These are phyloP conservation scores for Tragelaphus imberbis DNA, from an alignment of 2,113 vertebrate genomes.

Conservation along the genomic window DNA sequence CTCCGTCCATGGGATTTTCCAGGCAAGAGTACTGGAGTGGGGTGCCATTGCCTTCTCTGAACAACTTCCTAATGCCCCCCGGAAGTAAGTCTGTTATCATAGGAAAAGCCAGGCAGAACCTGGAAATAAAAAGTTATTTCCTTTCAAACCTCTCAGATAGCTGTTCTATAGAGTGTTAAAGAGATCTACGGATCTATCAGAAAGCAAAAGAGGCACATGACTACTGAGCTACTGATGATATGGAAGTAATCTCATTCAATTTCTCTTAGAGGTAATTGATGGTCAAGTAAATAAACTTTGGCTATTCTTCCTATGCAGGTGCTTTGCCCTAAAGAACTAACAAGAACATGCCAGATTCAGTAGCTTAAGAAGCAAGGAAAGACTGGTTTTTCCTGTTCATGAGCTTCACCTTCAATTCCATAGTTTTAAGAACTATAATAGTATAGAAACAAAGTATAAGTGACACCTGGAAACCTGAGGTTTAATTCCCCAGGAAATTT, in stretches of 20 bases:
- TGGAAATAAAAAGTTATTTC: background rate
- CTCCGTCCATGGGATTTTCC: too few species aligned
- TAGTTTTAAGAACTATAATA: background rate
- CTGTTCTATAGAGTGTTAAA: background rate
- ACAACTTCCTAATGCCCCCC: background rate
- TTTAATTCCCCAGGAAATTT: background rate
- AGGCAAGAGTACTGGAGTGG: too few species aligned
- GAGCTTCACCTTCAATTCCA: background rate
- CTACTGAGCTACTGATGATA: background rate
- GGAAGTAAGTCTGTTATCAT: background rate
- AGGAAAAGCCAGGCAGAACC: background rate
- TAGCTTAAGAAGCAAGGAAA: background rate
- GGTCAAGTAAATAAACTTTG: background rate
- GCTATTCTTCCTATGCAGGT: background rate
- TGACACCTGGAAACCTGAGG: background rate
- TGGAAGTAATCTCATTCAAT: background rate
- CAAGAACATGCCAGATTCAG: background rate
- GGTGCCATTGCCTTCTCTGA: too few species aligned
- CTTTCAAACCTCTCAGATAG: background rate
- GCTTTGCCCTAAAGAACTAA: background rate
- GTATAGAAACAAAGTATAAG: background rate
- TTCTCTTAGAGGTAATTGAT: background rate
- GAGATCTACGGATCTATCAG: background rate
- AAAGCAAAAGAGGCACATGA: background rate
- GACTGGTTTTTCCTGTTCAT: slow-evolving; percentile 55